Percentiles rank a stretch among this genome's conserved stretches.
These are phyloP conservation scores for Erynnis tages DNA, from an alignment of 2,888 invertebrate species.

Conservation along the genomic window DNA sequence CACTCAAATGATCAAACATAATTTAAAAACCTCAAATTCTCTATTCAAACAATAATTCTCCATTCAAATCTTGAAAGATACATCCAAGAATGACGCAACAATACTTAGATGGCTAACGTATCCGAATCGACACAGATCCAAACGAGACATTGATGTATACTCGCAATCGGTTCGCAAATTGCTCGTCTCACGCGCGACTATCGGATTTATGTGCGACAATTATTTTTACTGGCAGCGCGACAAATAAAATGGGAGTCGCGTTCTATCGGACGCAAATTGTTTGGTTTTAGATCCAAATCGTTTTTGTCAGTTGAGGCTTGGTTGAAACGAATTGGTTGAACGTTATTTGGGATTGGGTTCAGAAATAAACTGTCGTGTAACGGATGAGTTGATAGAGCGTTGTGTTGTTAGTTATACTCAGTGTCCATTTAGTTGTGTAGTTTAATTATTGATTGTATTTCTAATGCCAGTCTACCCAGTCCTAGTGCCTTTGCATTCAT, in stretches of 20 bases:
- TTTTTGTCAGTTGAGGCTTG: conserved; percentile 15
- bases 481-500: too few relatives aligned
- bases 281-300: conserved; percentile 20
- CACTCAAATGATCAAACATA: too few relatives aligned
- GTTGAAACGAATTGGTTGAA: neutral
- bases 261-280: conserved; percentile 24
- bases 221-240: conserved; percentile 44
- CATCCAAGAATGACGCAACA: too few relatives aligned
- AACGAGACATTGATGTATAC: conserved; percentile 71
- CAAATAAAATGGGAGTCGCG: conserved; percentile 20
- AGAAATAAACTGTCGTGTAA: neutral
- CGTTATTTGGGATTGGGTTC: neutral
- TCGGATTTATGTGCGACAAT: conserved; percentile 62
- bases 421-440: too few relatives aligned
- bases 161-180: conserved; percentile 72
- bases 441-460: too few relatives aligned
- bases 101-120: conserved; percentile 35
- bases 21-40: too few relatives aligned
- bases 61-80: too few relatives aligned
- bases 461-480: too few relatives aligned
- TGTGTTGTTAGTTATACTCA: too few relatives aligned
- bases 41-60: too few relatives aligned
- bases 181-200: conserved; percentile 48
- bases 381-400: too few relatives aligned
- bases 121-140: conserved; percentile 48